Evolutionary conservation across 2,888 invertebrate genomes (phyloP).

Genomic region (Scrobipalpa atriplicella): DNA sequence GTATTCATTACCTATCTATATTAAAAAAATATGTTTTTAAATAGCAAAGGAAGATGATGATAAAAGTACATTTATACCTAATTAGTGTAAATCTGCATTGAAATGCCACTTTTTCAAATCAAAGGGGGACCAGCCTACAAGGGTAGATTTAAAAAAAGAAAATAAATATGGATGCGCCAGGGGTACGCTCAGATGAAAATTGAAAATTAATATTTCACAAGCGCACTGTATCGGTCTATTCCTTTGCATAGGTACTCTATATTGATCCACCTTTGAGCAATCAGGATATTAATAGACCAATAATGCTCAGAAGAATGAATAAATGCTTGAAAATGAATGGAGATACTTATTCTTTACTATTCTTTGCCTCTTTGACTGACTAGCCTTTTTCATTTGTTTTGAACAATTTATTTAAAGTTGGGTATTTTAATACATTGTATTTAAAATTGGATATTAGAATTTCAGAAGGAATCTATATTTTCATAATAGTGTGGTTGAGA

Average conservation of each 20-base stretch:
- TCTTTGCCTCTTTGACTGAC: too few relatives aligned
- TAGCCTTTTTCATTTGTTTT: too few relatives aligned
- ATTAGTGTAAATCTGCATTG: neutral
- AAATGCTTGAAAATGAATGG: too few relatives aligned
- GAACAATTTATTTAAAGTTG: too few relatives aligned
- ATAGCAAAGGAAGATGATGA: too few relatives aligned
- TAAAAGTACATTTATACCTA: neutral
- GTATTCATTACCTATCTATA: too few relatives aligned
- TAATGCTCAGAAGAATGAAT: neutral
- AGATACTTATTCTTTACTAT: too few relatives aligned
- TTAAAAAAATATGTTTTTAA: too few relatives aligned
- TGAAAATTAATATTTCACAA: conserved; percentile 16
- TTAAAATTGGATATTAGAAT: too few relatives aligned
- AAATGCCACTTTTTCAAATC: neutral
- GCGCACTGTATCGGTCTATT: neutral
- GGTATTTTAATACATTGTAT: too few relatives aligned
- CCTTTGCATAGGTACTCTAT: neutral
- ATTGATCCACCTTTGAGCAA: conserved; percentile 7
- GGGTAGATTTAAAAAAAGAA: neutral
- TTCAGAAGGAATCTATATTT: too few relatives aligned
- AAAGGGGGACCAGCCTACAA: neutral
- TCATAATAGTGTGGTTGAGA: too few relatives aligned
- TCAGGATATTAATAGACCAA: conserved; percentile 9
- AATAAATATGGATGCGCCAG: neutral
- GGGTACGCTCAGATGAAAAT: conserved; percentile 15